Conservation (phyloP, 2,113 vertebrate species). For the Sander vitreus region DNA sequence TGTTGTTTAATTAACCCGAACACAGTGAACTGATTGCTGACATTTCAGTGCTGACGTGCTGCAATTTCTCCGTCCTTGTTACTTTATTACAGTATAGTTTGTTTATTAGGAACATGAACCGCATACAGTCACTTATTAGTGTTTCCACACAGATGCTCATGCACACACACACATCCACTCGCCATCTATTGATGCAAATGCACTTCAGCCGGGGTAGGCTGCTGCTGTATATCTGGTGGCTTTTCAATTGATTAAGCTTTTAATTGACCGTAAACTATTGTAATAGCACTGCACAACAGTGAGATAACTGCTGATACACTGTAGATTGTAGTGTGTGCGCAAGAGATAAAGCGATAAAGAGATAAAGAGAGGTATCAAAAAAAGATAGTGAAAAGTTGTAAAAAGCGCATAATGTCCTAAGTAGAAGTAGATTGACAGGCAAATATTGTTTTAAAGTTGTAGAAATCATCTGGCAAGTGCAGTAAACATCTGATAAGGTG, state of each 20-base stretch:
- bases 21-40: conserved; percentile 6
- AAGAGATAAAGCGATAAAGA: background rate
- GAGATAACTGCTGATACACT: conserved; percentile 1
- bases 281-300: background rate
- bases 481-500: background rate
- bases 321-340: background rate
- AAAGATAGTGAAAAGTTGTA: background rate
- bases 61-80: conserved; percentile 16
- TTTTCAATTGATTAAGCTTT: conserved; percentile 38
- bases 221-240: conserved; percentile 1
- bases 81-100: conserved; percentile 6
- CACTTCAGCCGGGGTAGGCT: background rate
- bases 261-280: conserved; percentile 40
- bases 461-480: background rate
- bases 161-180: background rate
- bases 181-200: background rate
- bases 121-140: background rate
- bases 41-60: conserved; percentile 38
- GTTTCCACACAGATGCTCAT: background rate
- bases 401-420: background rate
- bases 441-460: background rate
- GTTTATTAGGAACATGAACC: background rate
- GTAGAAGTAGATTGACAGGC: background rate
- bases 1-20: conserved; percentile 39
- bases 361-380: background rate